phyloP scores from a whole-genome alignment of 2,888 invertebrate species.

The Cyclophora albipunctata region DNA sequence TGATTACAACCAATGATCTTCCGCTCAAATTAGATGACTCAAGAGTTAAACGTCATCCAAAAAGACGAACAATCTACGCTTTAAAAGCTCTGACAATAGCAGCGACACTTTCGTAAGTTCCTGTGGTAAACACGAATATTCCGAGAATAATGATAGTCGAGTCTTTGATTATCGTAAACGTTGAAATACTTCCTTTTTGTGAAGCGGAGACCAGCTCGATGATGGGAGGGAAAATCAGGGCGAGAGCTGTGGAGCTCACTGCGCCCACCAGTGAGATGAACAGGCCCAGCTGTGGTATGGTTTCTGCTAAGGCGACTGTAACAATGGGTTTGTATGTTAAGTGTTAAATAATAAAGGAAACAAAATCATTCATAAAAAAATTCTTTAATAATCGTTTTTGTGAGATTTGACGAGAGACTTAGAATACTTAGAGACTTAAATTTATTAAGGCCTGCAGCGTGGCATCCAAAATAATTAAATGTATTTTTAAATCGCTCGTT shows the following conservation, averaged over 20 bases:
- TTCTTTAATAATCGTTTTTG: too few species aligned
- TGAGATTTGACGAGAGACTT: too few species aligned
- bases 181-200: conserved; percentile 70
- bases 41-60: too few species aligned
- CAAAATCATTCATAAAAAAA: too few species aligned
- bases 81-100: conserved; percentile 73
- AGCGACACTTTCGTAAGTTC: conserved; percentile 83
- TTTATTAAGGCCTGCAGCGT: too few species aligned
- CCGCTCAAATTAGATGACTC: too few species aligned
- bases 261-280: conserved; percentile 96
- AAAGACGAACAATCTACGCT: conserved; percentile 5
- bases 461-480: too few species aligned
- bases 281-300: conserved; percentile 88
- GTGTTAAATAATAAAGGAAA: too few species aligned
- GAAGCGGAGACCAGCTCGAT: conserved; percentile 85
- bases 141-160: conserved; percentile 79
- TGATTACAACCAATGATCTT: too few species aligned
- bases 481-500: too few species aligned
- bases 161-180: conserved; percentile 74
- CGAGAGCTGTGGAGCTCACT: conserved; percentile 89
- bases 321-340: too few species aligned
- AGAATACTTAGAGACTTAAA: too few species aligned
- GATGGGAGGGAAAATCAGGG: conserved; percentile 90
- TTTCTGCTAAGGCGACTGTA: conserved; percentile 87
- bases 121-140: conserved; percentile 81